Evolutionary conservation across 2,797 vertebrate species (phyloP).

Genomic region (Diglossa cyanea): DNA sequence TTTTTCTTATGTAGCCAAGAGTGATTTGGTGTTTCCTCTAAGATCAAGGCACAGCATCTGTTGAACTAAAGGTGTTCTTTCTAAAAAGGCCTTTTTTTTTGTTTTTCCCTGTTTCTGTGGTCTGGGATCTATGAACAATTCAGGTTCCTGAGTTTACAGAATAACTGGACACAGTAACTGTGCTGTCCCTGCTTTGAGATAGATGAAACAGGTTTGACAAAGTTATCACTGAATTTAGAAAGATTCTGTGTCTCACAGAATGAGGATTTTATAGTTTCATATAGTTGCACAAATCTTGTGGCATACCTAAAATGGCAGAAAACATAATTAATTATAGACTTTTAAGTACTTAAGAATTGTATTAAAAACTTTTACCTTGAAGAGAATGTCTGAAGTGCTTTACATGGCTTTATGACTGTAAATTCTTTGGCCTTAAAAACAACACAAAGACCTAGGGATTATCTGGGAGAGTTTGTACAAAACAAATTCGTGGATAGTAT

Average conservation of each 20-base stretch:
- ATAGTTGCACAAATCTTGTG: not conserved
- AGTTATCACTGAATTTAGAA: not conserved
- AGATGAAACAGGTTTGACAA: not conserved
- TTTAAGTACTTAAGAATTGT: not conserved
- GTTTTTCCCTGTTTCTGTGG: not conserved
- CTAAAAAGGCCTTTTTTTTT: not conserved
- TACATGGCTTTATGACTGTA: not conserved
- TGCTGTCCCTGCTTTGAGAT: not conserved
- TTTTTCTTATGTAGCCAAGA: not conserved
- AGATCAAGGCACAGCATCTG: not conserved
- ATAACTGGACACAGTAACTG: not conserved
- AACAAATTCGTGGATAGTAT: not conserved
- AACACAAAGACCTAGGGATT: not conserved
- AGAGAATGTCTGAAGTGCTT: not conserved
- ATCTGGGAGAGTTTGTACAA: not conserved
- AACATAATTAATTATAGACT: not conserved
- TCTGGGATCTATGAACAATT: not conserved
- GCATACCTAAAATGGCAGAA: not conserved
- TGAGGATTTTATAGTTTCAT: not conserved
- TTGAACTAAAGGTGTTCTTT: not conserved
- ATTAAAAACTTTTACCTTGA: not conserved
- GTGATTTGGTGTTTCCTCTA: not conserved
- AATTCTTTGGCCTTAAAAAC: not conserved
- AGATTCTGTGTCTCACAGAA: rapidly evolving
- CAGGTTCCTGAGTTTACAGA: not conserved